Percentiles rank a stretch among this genome's conserved stretches.
Evolutionary conservation across 2,888 invertebrate genomes (phyloP).

Genomic region (Diachrysia chrysitis): DNA sequence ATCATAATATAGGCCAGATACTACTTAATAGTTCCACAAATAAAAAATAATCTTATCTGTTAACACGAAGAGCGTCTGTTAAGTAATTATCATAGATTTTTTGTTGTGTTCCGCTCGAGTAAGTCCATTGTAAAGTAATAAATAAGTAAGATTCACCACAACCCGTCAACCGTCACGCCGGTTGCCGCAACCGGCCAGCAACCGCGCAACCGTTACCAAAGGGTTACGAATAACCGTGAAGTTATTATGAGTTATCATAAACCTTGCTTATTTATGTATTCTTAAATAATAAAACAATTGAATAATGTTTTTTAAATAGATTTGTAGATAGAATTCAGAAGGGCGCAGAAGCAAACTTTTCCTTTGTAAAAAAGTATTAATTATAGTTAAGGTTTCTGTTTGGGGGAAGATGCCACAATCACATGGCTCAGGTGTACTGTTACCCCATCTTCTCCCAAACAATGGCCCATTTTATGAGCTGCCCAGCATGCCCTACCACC

Average conservation of each 20-base stretch:
- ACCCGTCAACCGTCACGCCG: conserved; percentile 39
- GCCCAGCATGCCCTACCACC: no score
- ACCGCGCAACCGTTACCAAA: conserved; percentile 42
- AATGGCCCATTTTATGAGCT: no score
- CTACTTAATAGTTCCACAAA: not conserved
- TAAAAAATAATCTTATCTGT: not conserved
- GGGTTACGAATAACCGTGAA: conserved; percentile 41
- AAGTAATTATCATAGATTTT: not conserved
- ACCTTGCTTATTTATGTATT: conserved; percentile 17
- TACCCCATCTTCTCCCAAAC: no score
- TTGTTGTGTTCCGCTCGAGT: conserved; percentile 32
- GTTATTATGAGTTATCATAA: conserved; percentile 26
- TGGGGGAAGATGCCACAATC: no score
- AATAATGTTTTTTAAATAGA: not conserved
- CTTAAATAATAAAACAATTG: conserved; percentile 1
- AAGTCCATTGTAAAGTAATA: conserved; percentile 22
- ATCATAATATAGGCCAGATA: no score
- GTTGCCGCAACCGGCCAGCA: conserved; percentile 43
- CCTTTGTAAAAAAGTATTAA: no score
- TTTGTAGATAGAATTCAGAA: no score
- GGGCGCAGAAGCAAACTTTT: no score
- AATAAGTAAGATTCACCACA: conserved; percentile 21
- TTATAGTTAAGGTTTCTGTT: no score
- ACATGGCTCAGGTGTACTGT: no score
- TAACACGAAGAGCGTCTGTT: not conserved